A percentile compares a stretch with the other conserved stretches of the same genome.
Evolutionary conservation across 2,797 vertebrate species (phyloP).

Genomic region (Decapterus maruadsi): DNA sequence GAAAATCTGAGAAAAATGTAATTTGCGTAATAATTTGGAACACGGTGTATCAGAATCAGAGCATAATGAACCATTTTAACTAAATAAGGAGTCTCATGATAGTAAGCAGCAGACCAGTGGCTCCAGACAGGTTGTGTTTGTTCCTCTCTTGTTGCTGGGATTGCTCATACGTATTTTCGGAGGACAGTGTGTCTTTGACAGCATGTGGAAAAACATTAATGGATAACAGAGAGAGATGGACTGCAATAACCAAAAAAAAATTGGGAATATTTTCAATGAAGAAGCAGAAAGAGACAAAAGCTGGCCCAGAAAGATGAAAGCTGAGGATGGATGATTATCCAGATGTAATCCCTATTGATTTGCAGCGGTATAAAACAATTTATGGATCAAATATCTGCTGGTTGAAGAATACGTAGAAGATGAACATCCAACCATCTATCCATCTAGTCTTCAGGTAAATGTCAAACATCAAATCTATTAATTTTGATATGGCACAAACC

Average conservation of each 20-base stretch:
- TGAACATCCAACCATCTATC: not conserved
- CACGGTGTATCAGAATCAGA: too few relatives aligned
- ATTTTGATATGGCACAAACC: not conserved
- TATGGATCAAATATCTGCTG: not conserved
- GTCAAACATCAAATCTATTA: not conserved
- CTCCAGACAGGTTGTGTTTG: not conserved
- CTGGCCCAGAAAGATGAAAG: not conserved
- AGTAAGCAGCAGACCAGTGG: slow-evolving; percentile 5
- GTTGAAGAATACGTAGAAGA: not conserved
- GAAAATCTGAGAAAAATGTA: too few relatives aligned
- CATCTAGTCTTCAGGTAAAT: not conserved
- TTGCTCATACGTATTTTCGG: slow-evolving; percentile 5
- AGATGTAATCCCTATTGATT: not conserved
- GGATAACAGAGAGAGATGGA: not conserved
- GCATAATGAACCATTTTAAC: slow-evolving; percentile 20
- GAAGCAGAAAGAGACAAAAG: not conserved
- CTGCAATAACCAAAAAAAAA: not conserved
- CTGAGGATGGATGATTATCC: not conserved
- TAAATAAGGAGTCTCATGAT: slow-evolving; percentile 15
- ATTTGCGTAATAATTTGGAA: too few relatives aligned
- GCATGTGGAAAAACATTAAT: not conserved
- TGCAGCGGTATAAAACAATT: not conserved
- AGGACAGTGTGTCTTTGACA: slow-evolving; percentile 17
- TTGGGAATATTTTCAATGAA: not conserved
- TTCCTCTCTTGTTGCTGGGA: not conserved